Percentiles rank a stretch among this genome's conserved stretches.
Conservation (phyloP, 2,888 invertebrate genomes). For the Criorhina ranunculi region DNA sequence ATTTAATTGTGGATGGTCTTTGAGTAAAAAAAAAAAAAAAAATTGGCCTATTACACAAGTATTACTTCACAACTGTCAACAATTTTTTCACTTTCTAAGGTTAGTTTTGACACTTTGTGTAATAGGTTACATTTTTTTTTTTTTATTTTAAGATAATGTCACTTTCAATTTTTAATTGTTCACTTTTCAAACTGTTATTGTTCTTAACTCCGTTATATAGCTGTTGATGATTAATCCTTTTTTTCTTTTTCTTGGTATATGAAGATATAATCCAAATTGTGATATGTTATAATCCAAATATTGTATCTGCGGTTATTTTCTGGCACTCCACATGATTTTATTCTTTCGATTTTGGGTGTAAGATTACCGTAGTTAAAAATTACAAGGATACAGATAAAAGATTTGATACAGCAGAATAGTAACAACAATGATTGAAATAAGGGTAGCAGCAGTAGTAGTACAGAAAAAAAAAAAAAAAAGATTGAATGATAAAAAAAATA, state of each 20-base stretch:
- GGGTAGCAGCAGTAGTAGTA: slow-evolving; percentile 52
- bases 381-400: slow-evolving; percentile 61
- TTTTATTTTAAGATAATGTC: slow-evolving; percentile 18
- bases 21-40: slow-evolving; percentile 8
- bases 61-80: slow-evolving; percentile 63
- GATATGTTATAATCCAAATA: slow-evolving; percentile 57
- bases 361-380: slow-evolving; percentile 24
- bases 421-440: slow-evolving; percentile 44
- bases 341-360: slow-evolving; percentile 32
- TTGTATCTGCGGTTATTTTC: slow-evolving; percentile 12
- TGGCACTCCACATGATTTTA: slow-evolving; percentile 27
- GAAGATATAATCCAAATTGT: slow-evolving; percentile 61
- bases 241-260: slow-evolving; percentile 29
- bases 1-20: slow-evolving; percentile 7
- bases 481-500: slow-evolving; percentile 72
- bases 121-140: slow-evolving; percentile 6
- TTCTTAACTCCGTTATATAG: slow-evolving; percentile 23
- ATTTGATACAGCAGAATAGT: slow-evolving; percentile 21
- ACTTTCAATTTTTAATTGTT: slow-evolving; percentile 30
- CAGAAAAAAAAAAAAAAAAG: slow-evolving; percentile 61
- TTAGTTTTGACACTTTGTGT: slow-evolving; percentile 48
- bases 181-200: slow-evolving; percentile 27
- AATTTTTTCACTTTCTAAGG: slow-evolving; percentile 48
- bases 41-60: slow-evolving; percentile 64
- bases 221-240: slow-evolving; percentile 40